Conservation (phyloP, 2,888 invertebrate genomes). For the Tinea trinotella region DNA sequence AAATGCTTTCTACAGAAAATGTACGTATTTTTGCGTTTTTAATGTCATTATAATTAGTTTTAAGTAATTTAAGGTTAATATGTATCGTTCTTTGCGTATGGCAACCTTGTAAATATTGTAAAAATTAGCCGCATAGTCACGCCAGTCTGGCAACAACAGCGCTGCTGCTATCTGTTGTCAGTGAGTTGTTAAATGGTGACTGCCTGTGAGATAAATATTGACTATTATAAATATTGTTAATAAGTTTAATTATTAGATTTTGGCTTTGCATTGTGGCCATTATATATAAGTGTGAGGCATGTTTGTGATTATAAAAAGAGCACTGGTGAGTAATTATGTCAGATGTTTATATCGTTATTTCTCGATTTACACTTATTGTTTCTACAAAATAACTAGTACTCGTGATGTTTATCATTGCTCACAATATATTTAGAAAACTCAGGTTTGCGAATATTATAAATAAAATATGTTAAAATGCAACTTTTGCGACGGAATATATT, state of each 20-base stretch:
- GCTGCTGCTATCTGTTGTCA: constrained; percentile 88
- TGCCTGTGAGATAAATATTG: constrained; percentile 76
- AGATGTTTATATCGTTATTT: neutral
- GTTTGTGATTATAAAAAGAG: neutral
- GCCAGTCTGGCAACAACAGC: constrained; percentile 73
- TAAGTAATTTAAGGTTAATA: neutral
- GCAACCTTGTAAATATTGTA: constrained; percentile 3
- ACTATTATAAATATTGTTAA: constrained; percentile 44
- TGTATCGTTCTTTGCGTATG: neutral
- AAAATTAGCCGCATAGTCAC: constrained; percentile 36
- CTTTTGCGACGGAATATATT: neutral
- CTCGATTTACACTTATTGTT: neutral
- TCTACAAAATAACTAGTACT: neutral
- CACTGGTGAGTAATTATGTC: neutral
- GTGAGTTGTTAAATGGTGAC: constrained; percentile 77
- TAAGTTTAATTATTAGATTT: constrained; percentile 45
- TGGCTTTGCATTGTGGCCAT: constrained; percentile 27
- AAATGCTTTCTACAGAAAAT: constrained; percentile 68
- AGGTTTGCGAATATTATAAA: too few species aligned
- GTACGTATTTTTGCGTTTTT: constrained; percentile 40
- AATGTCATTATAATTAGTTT: neutral
- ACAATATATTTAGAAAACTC: neutral
- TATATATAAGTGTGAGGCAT: constrained; percentile 21
- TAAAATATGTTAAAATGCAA: too few species aligned
- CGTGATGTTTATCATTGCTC: neutral